These are phyloP conservation scores for Chrysopa pallens DNA, from an alignment of 1,140 invertebrate species.

Conservation along the genomic window DNA sequence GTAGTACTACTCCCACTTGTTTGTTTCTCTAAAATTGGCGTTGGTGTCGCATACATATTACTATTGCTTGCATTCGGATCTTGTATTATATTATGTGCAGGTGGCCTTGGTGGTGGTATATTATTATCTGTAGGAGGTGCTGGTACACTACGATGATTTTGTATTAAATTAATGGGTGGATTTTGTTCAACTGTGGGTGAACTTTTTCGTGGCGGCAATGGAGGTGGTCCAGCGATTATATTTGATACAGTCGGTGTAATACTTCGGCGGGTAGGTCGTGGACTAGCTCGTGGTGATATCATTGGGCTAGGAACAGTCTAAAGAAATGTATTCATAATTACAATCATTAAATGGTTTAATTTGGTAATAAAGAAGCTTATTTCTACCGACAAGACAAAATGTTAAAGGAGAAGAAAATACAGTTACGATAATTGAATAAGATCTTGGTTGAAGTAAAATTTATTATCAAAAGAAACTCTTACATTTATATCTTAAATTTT, in stretches of 20 bases:
- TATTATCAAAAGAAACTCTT: too few relatives aligned
- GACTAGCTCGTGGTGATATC: constrained; percentile 33
- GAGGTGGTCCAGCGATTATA: constrained; percentile 12
- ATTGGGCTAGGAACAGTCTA: constrained; percentile 29
- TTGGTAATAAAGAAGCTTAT: too few relatives aligned
- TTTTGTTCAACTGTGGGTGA: constrained; percentile 18
- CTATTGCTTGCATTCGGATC: background rate
- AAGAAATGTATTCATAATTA: constrained; percentile 2
- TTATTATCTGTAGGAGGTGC: background rate
- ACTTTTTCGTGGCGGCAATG: constrained; percentile 17
- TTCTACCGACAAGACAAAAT: too few relatives aligned
- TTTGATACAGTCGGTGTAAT: constrained; percentile 13
- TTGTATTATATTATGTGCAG: background rate
- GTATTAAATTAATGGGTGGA: background rate
- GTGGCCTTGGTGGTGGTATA: background rate
- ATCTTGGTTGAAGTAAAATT: too few relatives aligned
- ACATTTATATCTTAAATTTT: too few relatives aligned
- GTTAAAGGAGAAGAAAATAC: too few relatives aligned
- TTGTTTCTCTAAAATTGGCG: too few relatives aligned
- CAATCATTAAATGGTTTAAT: too few relatives aligned
- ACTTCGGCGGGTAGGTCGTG: constrained; percentile 22
- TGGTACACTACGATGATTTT: background rate
- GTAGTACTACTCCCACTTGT: background rate
- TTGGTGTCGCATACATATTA: background rate
- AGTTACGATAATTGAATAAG: too few relatives aligned